phyloP scores from a whole-genome alignment of 1,140 invertebrate species.

The Triops longicaudatus region DNA sequence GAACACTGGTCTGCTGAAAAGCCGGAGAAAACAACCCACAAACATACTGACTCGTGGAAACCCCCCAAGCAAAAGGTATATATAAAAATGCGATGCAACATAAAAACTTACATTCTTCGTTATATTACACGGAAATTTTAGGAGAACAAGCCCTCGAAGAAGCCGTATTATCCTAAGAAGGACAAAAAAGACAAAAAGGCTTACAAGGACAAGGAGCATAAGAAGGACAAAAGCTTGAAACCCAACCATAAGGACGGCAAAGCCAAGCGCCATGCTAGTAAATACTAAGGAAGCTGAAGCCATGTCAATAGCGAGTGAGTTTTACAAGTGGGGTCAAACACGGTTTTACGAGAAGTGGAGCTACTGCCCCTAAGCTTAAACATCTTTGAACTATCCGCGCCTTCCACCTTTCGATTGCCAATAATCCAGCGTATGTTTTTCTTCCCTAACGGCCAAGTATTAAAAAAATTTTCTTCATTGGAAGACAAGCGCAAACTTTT shows the following conservation, averaged over 20 bases:
- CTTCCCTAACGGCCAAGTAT: not conserved
- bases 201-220: constrained; percentile 2
- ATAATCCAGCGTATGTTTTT: not conserved
- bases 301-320: not conserved
- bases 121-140: not conserved
- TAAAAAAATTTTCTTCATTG: not conserved
- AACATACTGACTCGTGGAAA: not conserved
- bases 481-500: not conserved
- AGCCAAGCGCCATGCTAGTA: constrained; percentile 4
- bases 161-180: not conserved
- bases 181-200: not conserved
- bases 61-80: not conserved
- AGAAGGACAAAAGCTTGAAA: constrained; percentile 4
- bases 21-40: not conserved
- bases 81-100: not conserved
- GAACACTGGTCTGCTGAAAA: not conserved
- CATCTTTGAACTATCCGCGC: not conserved
- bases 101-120: not conserved
- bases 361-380: not conserved
- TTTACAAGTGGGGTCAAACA: not conserved
- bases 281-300: not conserved
- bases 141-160: constrained; percentile 2
- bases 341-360: not conserved
- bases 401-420: not conserved
- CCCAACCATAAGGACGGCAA: not conserved